Conservation (phyloP, 2,888 invertebrate species). For the Sclerodermus sp. region DNA sequence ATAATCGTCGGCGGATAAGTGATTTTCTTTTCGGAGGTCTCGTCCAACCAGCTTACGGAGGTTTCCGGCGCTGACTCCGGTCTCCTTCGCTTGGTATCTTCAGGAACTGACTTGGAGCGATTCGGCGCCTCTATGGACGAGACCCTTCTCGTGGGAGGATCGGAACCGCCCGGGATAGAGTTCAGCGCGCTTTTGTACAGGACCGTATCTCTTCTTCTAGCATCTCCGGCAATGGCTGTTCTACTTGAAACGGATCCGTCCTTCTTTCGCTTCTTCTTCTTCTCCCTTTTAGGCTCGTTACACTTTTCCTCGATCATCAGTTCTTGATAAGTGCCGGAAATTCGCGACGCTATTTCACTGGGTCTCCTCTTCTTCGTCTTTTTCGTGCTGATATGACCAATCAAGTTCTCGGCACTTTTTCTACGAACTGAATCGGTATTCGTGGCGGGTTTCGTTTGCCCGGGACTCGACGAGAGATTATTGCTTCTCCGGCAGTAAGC, state of each 20-base stretch:
- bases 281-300: slow-evolving; percentile 50
- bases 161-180: slow-evolving; percentile 19
- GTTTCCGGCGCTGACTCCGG: slow-evolving; percentile 41
- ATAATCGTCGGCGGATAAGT: too few relatives aligned
- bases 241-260: too few relatives aligned
- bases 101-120: slow-evolving; percentile 11
- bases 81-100: slow-evolving; percentile 19
- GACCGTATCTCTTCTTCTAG: slow-evolving; percentile 13
- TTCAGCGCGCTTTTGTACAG: slow-evolving; percentile 23
- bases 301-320: slow-evolving; percentile 62
- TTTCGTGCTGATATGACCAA: slow-evolving; percentile 33
- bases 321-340: slow-evolving; percentile 63
- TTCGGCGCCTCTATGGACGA: slow-evolving; percentile 37
- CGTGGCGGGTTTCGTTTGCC: slow-evolving; percentile 49
- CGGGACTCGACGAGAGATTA: slow-evolving; percentile 51
- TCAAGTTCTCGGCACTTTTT: slow-evolving; percentile 27
- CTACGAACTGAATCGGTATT: slow-evolving; percentile 30
- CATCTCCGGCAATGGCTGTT: slow-evolving; percentile 14
- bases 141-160: slow-evolving; percentile 34
- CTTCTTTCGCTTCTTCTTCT: slow-evolving; percentile 60
- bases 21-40: slow-evolving; percentile 8
- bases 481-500: slow-evolving; percentile 57
- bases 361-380: slow-evolving; percentile 68
- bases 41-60: slow-evolving; percentile 22
- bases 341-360: slow-evolving; percentile 65